A percentile compares a stretch with the other conserved stretches of the same genome.
These are phyloP conservation scores for Polyodon spathula DNA, from an alignment of 2,113 vertebrate species.

Conservation along the genomic window DNA sequence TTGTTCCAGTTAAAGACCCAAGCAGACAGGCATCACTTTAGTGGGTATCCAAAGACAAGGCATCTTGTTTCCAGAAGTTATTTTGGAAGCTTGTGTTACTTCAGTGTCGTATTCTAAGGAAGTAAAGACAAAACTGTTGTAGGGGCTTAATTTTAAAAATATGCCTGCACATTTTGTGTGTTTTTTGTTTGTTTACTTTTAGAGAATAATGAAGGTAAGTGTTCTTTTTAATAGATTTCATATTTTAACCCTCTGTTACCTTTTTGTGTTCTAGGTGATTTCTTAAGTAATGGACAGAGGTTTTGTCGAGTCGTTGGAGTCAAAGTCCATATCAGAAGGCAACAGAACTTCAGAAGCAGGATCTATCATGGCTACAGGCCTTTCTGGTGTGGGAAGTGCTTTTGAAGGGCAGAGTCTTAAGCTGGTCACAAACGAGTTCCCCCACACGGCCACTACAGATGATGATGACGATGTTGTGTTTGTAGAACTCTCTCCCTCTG, in stretches of 20 bases:
- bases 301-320: constrained; percentile 59
- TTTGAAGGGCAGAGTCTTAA: constrained; percentile 53
- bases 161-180: too few species aligned
- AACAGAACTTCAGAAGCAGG: constrained; percentile 44
- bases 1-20: too few species aligned
- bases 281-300: constrained; percentile 75
- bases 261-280: constrained; percentile 53
- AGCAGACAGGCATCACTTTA: too few species aligned
- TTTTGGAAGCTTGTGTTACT: too few species aligned
- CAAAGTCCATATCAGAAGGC: constrained; percentile 44
- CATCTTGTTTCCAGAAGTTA: too few species aligned
- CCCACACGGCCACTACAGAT: constrained; percentile 47
- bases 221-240: too few species aligned
- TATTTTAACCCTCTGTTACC: constrained; percentile 6
- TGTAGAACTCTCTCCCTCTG: constrained; percentile 66
- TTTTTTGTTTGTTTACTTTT: background rate
- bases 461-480: constrained; percentile 89
- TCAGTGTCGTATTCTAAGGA: too few species aligned
- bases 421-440: constrained; percentile 55
- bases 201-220: background rate
- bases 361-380: constrained; percentile 72
- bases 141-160: too few species aligned
- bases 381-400: constrained; percentile 62
- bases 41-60: too few species aligned
- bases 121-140: too few species aligned